Base-by-base conservation (phyloP, 2,113 vertebrate genomes). In the Pterocles burchelli region DNA sequence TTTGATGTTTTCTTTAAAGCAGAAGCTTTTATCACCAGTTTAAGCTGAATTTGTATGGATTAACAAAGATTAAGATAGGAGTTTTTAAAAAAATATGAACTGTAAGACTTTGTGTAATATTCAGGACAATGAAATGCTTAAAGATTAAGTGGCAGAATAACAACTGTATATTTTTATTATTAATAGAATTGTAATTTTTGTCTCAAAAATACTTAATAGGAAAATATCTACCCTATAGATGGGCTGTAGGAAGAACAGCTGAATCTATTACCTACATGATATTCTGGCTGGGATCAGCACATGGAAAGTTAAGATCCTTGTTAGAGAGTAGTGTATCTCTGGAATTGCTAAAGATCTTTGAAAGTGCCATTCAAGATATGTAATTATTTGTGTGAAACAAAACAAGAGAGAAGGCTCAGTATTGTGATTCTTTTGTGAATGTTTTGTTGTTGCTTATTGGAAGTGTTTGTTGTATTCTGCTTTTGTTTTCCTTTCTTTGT, bases 1-100 rank as follows among this genome's bases (percentile, higher is more conserved):
- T 65, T 96, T 96, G 79, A 79, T 72, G 49, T 88, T 86, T 85
- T 74, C 58, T 88, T 95, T 66, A 77, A 93, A 93, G 59, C 2
- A 34, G 58, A 46, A 46, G 22, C 46, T 71, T 88, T 74, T 95
- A 84, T 93, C 55, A 18, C 41, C 51, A 70, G 29, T 92, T 90
- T 81, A 67, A 92, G 18, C 87, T 72, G 41, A 91, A 77, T 83
- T 93, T 92, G 46, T 89, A 51, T 74, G 80, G 76, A 92, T 95
- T 95, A 95, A 68, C 18, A 31, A 63, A 84, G 76, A 81, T 93
- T 84, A 95, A 20, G 58, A 13, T 26, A 57, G 34, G 41, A 80
- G 43, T 46, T 88, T n/a, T n/a, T 20, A 38, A 22, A 76, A 71
- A 65, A 55, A 54, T 17, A 31, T 16, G 24, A 78, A 34, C 24